phyloP scores from a whole-genome alignment of 2,797 vertebrate species.

The Silurus lanzhouensis region DNA sequence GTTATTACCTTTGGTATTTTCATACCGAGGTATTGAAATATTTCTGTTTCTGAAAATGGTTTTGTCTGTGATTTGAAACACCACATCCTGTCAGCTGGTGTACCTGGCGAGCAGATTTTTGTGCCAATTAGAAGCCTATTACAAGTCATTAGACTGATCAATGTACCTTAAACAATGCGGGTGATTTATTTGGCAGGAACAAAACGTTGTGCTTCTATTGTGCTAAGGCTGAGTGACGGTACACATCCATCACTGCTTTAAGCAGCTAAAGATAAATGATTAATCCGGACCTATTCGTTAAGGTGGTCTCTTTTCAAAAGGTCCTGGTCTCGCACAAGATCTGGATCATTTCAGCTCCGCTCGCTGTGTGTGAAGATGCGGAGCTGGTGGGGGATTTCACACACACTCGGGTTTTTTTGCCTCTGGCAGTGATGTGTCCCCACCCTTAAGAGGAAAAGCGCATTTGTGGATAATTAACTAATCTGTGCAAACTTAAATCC shows the following conservation, averaged over 20 bases:
- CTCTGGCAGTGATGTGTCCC: constrained; percentile 79
- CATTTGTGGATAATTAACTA: constrained; percentile 80
- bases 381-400: constrained; percentile 60
- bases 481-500: constrained; percentile 74
- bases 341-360: constrained; percentile 73
- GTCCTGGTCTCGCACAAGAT: constrained; percentile 71
- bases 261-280: constrained; percentile 84
- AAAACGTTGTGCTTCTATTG: constrained; percentile 80
- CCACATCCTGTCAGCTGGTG: constrained; percentile 61
- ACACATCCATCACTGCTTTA: constrained; percentile 77
- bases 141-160: constrained; percentile 99
- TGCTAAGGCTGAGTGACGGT: constrained; percentile 79
- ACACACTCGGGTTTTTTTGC: constrained; percentile 51
- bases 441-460: constrained; percentile 75
- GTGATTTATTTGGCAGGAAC: constrained; percentile 93
- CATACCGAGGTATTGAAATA: background rate
- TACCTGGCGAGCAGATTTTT: constrained; percentile 85
- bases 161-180: constrained; percentile 99
- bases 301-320: constrained; percentile 77
- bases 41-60: background rate
- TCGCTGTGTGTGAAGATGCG: constrained; percentile 63
- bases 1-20: background rate
- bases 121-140: constrained; percentile 96
- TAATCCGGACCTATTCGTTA: constrained; percentile 84
- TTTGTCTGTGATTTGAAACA: background rate